Conservation (phyloP, 2,888 invertebrate species). For the Drosophila pegasa region DNA sequence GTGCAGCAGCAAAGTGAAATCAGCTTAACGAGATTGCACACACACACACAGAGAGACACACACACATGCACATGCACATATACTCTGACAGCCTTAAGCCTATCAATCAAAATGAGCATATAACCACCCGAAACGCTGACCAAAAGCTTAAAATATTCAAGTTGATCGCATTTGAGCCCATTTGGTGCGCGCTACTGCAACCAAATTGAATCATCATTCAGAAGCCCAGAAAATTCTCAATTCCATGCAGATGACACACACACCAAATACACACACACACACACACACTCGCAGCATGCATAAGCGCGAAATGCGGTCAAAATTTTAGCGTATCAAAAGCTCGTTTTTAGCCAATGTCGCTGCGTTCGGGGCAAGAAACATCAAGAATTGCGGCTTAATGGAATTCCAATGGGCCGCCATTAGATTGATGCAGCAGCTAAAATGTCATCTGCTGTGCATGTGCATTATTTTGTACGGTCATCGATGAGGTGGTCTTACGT, state of each 20-base stretch:
- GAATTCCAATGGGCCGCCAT: slow-evolving; percentile 60
- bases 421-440: slow-evolving; percentile 1
- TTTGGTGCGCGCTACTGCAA: slow-evolving; percentile 52
- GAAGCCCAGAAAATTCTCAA: not conserved
- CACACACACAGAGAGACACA: slow-evolving; percentile 2
- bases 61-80: slow-evolving; percentile 20
- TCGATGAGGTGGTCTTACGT: not conserved
- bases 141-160: slow-evolving; percentile 62
- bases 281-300: slow-evolving; percentile 53
- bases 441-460: not conserved
- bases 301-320: slow-evolving; percentile 45
- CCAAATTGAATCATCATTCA: slow-evolving; percentile 68
- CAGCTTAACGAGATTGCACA: slow-evolving; percentile 51
- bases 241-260: slow-evolving; percentile 32
- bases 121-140: slow-evolving; percentile 57
- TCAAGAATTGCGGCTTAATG: slow-evolving; percentile 63
- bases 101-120: slow-evolving; percentile 71
- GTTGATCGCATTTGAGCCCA: slow-evolving; percentile 65
- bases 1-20: slow-evolving; percentile 50
- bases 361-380: slow-evolving; percentile 51
- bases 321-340: slow-evolving; percentile 57
- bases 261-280: not conserved
- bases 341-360: slow-evolving; percentile 62
- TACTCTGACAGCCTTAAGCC: slow-evolving; percentile 50
- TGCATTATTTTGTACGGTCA: not conserved